A percentile compares a stretch with the other conserved stretches of the same genome.
Evolutionary conservation across 1,140 invertebrate species (phyloP).

Genomic region (Microvelia longipes): DNA sequence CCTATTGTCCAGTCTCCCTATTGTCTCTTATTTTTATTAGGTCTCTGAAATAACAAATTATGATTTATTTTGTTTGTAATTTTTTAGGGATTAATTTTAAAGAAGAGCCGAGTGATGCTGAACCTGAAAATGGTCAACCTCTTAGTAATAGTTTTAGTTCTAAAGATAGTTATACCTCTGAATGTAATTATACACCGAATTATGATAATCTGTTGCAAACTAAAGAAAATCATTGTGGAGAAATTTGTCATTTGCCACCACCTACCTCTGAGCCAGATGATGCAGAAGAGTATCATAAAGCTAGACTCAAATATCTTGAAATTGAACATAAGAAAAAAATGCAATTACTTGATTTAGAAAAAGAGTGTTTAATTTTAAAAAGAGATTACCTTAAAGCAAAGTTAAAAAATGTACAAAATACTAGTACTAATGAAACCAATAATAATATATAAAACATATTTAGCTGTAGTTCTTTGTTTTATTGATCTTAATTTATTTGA

Average conservation of each 20-base stretch:
- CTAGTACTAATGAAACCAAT: neutral
- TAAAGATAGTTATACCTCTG: neutral
- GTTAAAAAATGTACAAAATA: neutral
- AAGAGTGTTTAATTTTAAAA: neutral
- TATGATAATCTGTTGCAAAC: neutral
- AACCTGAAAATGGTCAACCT: neutral
- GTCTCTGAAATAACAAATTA: too few relatives aligned
- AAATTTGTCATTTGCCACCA: neutral
- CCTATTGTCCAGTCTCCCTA: too few relatives aligned
- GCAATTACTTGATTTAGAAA: neutral
- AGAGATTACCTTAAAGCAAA: neutral
- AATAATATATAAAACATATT: neutral
- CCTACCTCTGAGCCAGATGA: neutral
- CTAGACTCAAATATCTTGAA: neutral
- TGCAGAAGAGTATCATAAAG: neutral
- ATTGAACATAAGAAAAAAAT: neutral
- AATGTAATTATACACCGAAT: neutral
- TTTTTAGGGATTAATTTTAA: neutral
- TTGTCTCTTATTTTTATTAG: too few relatives aligned
- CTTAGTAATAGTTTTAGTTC: neutral
- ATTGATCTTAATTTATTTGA: too few relatives aligned
- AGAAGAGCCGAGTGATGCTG: neutral
- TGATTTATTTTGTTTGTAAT: neutral
- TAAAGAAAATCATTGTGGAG: neutral
- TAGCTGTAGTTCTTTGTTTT: too few relatives aligned